These are phyloP conservation scores for Alitta virens DNA, from an alignment of 2,888 invertebrate species.

Conservation along the genomic window DNA sequence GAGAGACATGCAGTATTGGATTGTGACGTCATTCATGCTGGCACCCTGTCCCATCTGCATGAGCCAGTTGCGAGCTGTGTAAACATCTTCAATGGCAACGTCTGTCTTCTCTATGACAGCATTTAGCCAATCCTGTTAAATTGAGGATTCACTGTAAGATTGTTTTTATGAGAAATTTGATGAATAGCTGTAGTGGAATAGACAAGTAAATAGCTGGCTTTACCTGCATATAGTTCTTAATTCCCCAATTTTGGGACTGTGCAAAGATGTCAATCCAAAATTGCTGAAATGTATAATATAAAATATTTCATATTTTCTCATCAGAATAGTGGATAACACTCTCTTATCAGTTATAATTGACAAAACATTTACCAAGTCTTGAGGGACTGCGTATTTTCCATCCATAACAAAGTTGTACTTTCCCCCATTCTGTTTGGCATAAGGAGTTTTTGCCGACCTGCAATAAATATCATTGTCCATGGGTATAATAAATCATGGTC, in stretches of 20 bases:
- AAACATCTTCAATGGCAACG: conserved; percentile 32
- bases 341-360: not conserved
- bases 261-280: conserved; percentile 24
- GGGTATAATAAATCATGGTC: not conserved
- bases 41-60: conserved; percentile 45
- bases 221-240: conserved; percentile 24
- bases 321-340: not conserved
- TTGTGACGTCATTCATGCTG: conserved; percentile 31
- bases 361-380: not conserved
- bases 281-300: not conserved
- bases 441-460: conserved; percentile 20
- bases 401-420: conserved; percentile 19
- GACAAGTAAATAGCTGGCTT: not conserved
- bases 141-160: too few species aligned
- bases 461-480: not conserved
- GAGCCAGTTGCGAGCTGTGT: conserved; percentile 41
- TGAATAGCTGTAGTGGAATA: too few species aligned
- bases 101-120: conserved; percentile 38
- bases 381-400: conserved; percentile 1
- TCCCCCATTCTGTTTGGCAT: conserved; percentile 21
- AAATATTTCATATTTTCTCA: not conserved
- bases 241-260: conserved; percentile 16
- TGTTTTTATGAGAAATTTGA: not conserved
- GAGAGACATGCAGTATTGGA: conserved; percentile 51
- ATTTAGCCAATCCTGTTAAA: conserved; percentile 47